These are phyloP conservation scores for Heterotis niloticus DNA, from an alignment of 2,113 vertebrate species.

Conservation along the genomic window DNA sequence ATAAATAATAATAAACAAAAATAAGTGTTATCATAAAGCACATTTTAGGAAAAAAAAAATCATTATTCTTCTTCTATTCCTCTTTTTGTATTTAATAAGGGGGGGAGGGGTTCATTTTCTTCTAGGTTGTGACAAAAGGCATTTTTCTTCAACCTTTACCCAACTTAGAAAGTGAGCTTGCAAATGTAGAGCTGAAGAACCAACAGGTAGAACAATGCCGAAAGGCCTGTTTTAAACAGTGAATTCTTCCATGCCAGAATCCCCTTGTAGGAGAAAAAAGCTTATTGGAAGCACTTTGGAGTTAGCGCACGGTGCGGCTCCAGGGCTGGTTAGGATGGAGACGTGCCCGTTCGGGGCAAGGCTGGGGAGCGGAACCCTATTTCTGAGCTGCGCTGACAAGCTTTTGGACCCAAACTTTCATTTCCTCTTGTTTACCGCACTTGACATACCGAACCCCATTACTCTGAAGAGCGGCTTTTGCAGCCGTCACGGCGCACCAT, in stretches of 20 bases:
- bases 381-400: not conserved
- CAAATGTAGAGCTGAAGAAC: conserved; percentile 15
- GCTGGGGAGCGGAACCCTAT: not conserved
- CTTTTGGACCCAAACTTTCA: not conserved
- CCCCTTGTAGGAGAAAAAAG: conserved; percentile 6
- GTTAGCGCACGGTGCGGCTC: not conserved
- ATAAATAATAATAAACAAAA: conserved; percentile 68
- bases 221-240: not conserved
- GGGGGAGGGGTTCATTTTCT: conserved; percentile 63
- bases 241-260: not conserved
- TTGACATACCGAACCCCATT: not conserved
- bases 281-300: not conserved
- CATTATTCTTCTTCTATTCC: conserved; percentile 69
- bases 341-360: no score
- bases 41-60: conserved; percentile 68
- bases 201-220: not conserved
- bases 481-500: not conserved
- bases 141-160: conserved; percentile 57
- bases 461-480: not conserved
- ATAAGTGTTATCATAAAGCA: conserved; percentile 71
- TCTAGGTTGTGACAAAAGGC: conserved; percentile 68
- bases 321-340: no score
- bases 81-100: conserved; percentile 67
- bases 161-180: conserved; percentile 34
- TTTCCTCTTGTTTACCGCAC: not conserved